Evolutionary conservation across 2,797 vertebrate species (phyloP).

Genomic region (Tolypeutes matacus): DNA sequence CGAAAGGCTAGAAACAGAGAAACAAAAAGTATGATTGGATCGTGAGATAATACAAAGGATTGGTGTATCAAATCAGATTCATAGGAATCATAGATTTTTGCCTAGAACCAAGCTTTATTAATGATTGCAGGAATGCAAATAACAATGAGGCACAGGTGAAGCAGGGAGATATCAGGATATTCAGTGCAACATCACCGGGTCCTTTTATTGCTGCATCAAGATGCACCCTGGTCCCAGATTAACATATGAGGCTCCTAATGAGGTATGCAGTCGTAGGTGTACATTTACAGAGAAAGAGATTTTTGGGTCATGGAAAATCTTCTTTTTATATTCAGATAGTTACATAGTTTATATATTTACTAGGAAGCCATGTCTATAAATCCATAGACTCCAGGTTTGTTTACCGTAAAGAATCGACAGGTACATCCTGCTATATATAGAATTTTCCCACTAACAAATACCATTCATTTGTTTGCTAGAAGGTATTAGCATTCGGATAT

Average conservation of each 20-base stretch:
- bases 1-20: background rate
- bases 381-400: background rate
- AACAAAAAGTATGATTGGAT: background rate
- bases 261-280: background rate
- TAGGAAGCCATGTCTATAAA: background rate
- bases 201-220: background rate
- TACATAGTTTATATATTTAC: background rate
- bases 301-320: background rate
- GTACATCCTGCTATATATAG: background rate
- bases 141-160: background rate
- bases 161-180: background rate
- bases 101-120: background rate
- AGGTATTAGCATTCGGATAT: background rate
- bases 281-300: background rate
- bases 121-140: background rate
- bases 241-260: background rate
- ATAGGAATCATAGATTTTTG: background rate
- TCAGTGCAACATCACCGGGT: background rate
- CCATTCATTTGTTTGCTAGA: background rate
- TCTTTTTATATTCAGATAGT: background rate
- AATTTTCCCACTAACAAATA: background rate
- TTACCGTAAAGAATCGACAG: background rate
- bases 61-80: background rate
- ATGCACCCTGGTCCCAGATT: background rate
- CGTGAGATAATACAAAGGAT: background rate